Evolutionary conservation across 2,113 vertebrate genomes (phyloP).

Genomic region (Falcunculus frontatus): DNA sequence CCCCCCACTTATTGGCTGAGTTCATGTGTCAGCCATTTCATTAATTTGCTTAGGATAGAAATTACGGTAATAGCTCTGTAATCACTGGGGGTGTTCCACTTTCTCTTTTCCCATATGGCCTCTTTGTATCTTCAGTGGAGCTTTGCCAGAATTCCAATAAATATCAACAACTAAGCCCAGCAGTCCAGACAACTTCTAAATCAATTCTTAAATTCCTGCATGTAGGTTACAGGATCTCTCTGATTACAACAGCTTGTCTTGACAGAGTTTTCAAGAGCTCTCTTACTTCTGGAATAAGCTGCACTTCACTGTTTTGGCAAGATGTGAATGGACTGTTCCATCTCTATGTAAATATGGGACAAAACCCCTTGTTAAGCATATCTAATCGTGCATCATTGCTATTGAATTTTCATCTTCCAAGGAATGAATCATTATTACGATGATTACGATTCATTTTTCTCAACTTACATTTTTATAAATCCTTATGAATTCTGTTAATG

Average conservation of each 20-base stretch:
- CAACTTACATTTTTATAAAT: background rate
- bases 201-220: background rate
- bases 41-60: slow-evolving; percentile 17
- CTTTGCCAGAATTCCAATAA: slow-evolving; percentile 10
- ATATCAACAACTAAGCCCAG: background rate
- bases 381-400: background rate
- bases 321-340: background rate
- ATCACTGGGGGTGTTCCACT: background rate
- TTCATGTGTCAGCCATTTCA: slow-evolving; percentile 5
- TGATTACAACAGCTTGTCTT: background rate
- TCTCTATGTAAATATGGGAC: background rate
- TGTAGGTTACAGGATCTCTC: background rate
- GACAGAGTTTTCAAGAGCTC: background rate
- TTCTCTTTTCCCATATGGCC: background rate
- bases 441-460: background rate
- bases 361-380: background rate
- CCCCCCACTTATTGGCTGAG: background rate
- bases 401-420: background rate
- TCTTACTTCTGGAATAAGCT: background rate
- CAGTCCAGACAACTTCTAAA: background rate
- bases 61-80: background rate
- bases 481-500: background rate
- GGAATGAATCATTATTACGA: background rate
- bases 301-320: background rate
- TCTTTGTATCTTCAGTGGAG: background rate